Evolutionary conservation across 2,797 vertebrate species (phyloP).

Genomic region (Lepus townsendii): DNA sequence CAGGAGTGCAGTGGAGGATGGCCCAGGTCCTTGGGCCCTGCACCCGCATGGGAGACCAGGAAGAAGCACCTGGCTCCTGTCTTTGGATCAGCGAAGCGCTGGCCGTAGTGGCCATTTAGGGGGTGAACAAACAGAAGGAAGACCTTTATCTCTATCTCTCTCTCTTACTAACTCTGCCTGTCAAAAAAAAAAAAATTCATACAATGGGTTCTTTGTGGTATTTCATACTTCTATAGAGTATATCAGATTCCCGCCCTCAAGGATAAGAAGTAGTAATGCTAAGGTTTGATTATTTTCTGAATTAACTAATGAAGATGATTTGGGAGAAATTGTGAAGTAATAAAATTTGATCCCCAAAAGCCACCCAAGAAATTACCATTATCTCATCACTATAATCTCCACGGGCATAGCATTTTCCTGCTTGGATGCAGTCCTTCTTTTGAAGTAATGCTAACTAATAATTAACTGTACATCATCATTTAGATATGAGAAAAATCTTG

Average conservation of each 20-base stretch:
- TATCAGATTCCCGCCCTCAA: not conserved
- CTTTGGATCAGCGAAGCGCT: too few species aligned
- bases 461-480: not conserved
- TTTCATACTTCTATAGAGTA: not conserved
- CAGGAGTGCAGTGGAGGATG: too few species aligned
- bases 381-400: not conserved
- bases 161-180: too few species aligned
- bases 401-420: not conserved
- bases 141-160: too few species aligned
- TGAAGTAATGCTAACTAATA: conserved; percentile 18
- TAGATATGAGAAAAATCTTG: not conserved
- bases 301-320: not conserved
- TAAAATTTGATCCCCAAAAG: not conserved
- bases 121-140: too few species aligned
- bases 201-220: not conserved
- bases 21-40: too few species aligned
- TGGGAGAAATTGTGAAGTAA: not conserved
- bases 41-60: too few species aligned
- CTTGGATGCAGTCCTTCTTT: not conserved
- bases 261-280: not conserved
- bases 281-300: conserved; percentile 45
- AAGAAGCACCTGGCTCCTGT: too few species aligned
- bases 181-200: too few species aligned
- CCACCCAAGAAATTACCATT: not conserved
- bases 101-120: too few species aligned